Percentiles rank a stretch among this genome's conserved stretches.
These are phyloP conservation scores for Baronia brevicornis DNA, from an alignment of 2,888 invertebrate species.

Conservation along the genomic window DNA sequence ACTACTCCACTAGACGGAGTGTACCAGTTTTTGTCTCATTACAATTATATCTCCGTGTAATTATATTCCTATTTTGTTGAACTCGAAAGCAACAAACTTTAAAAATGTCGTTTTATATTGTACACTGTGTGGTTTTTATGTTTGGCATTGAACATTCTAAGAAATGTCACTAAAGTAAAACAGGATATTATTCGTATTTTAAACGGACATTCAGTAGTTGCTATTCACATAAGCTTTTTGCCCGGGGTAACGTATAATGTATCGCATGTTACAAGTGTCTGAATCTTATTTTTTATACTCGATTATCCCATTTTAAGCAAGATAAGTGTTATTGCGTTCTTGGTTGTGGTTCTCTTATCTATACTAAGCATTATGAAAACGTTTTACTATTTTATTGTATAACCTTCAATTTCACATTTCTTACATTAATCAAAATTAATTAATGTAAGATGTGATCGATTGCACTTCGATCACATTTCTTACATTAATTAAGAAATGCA, in stretches of 20 bases:
- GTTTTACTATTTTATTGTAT: too few relatives aligned
- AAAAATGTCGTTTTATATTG: slow-evolving; percentile 8
- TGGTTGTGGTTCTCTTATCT: too few relatives aligned
- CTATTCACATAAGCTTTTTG: slow-evolving; percentile 43
- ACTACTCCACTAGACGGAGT: slow-evolving; percentile 7
- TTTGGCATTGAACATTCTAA: slow-evolving; percentile 9
- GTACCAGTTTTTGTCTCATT: slow-evolving; percentile 9
- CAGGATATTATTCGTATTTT: slow-evolving; percentile 8
- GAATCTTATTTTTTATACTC: too few relatives aligned
- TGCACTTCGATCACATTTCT: too few relatives aligned
- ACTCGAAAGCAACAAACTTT: slow-evolving; percentile 12
- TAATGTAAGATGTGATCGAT: too few relatives aligned
- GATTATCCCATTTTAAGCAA: too few relatives aligned
- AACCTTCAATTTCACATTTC: too few relatives aligned
- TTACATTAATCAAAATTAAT: too few relatives aligned
- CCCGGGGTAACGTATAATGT: slow-evolving; percentile 38
- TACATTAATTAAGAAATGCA: too few relatives aligned
- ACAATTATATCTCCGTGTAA: slow-evolving; percentile 14
- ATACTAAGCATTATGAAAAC: too few relatives aligned
- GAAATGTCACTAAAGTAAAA: slow-evolving; percentile 7
- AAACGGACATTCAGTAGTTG: slow-evolving; percentile 11
- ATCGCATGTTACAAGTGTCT: slow-evolving; percentile 6
- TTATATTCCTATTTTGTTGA: slow-evolving; percentile 15
- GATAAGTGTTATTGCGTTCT: too few relatives aligned
- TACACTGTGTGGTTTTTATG: slow-evolving; percentile 9